Evolutionary conservation across 2,888 invertebrate genomes (phyloP).

Genomic region (Stenchaetothrips biformis): DNA sequence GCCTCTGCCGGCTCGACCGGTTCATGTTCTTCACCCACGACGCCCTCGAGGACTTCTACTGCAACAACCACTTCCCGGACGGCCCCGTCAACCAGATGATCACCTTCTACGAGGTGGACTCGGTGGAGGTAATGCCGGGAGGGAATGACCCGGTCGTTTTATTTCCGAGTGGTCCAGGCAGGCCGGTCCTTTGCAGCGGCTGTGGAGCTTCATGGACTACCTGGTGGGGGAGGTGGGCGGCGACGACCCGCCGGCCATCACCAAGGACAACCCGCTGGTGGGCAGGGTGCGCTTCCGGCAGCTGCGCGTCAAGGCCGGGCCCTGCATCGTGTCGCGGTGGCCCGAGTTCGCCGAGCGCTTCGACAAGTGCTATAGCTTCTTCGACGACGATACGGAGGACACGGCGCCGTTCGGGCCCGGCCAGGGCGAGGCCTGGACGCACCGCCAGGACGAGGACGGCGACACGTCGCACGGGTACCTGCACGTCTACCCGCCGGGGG

Average conservation of each 20-base stretch:
- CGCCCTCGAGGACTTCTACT: conserved; percentile 17
- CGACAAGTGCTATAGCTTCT: background rate
- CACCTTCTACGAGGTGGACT: conserved; percentile 7
- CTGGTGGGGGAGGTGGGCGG: background rate
- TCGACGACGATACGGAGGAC: background rate
- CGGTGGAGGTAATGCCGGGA: background rate
- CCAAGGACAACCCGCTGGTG: conserved; percentile 8
- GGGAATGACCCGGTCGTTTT: background rate
- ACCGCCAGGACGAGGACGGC: background rate
- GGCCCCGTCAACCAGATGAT: conserved; percentile 11
- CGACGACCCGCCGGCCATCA: background rate
- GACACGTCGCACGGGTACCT: background rate
- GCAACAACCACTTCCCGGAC: conserved; percentile 4
- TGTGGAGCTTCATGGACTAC: conserved; percentile 13
- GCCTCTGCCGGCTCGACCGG: background rate
- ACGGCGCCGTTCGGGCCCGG: conserved; percentile 7
- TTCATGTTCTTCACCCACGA: background rate
- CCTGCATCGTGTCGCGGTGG: conserved; percentile 12
- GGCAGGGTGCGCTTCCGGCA: conserved; percentile 4
- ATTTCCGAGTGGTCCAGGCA: too few relatives aligned
- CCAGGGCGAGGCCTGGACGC: background rate
- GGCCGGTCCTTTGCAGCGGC: background rate
- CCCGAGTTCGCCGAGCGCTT: background rate
- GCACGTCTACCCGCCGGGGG: conserved; percentile 3
- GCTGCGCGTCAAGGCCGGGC: background rate